A percentile compares a stretch with the other conserved stretches of the same genome.
Evolutionary conservation across 37 sponge, comb jelly and placozoan genomes (phyloP).

Genomic region (Lycopodina hypogea): DNA sequence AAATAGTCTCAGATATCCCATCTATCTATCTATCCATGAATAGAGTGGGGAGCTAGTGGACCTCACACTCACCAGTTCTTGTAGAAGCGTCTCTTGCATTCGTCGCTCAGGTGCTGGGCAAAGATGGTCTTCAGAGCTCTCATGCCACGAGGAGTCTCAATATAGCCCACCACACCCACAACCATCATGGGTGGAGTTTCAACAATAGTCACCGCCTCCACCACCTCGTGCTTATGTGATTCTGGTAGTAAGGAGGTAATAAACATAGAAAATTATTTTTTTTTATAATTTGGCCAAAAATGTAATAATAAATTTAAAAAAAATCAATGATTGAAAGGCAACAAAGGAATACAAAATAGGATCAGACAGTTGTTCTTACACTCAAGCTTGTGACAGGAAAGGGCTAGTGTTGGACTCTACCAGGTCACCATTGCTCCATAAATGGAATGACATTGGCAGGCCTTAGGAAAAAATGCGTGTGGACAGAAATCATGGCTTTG

Average conservation of each 20-base stretch:
- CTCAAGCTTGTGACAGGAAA: no score
- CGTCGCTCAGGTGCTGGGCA: conserved; percentile 95
- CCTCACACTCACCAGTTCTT: conserved; percentile 98
- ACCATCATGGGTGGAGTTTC: conserved; percentile 96
- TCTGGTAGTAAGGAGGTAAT: conserved; percentile 53
- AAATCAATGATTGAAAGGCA: not conserved
- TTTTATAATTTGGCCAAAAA: not conserved
- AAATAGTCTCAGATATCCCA: no score
- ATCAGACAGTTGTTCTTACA: not conserved
- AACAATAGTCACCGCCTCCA: conserved; percentile 97
- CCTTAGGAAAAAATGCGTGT: no score
- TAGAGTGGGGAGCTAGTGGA: no score
- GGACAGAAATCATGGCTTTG: no score
- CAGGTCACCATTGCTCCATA: no score
- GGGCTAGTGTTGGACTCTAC: no score
- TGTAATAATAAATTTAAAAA: no score
- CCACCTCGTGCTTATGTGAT: conserved; percentile 89
- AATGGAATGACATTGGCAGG: no score
- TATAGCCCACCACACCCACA: conserved; percentile 97
- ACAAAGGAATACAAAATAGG: not conserved
- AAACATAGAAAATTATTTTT: not conserved
- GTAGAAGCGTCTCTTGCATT: conserved; percentile 98
- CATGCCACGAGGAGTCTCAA: conserved; percentile 96
- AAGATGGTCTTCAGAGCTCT: conserved; percentile 92
- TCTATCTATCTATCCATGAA: no score